Evolutionary conservation across 2,113 vertebrate species (phyloP).

Genomic region (Heterochromis multidens): DNA sequence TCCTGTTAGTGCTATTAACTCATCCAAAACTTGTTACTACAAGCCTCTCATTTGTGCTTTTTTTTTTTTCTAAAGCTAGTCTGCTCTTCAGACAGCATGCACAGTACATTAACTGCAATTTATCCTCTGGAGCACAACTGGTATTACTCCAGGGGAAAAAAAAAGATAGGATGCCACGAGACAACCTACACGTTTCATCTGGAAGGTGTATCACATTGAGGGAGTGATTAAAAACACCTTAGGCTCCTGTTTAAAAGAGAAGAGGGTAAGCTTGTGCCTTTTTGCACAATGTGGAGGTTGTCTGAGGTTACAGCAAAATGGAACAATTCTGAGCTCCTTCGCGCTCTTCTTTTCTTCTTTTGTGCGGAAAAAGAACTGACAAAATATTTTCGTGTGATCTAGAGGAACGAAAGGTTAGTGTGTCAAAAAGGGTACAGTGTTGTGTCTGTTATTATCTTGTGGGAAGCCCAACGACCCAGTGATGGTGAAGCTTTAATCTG

Average conservation of each 20-base stretch:
- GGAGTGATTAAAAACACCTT: slow-evolving; percentile 28
- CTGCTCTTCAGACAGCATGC: neutral
- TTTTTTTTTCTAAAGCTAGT: neutral
- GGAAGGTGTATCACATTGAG: slow-evolving; percentile 15
- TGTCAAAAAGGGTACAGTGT: neutral
- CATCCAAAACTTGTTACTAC: slow-evolving; percentile 17
- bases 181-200: slow-evolving; percentile 37
- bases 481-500: slow-evolving; percentile 17
- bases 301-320: slow-evolving; percentile 8
- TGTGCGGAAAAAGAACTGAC: neutral
- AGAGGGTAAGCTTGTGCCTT: neutral
- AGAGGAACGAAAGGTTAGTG: slow-evolving; percentile 2
- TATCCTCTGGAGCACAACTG: slow-evolving; percentile 15
- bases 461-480: neutral
- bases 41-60: neutral
- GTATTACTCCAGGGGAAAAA: slow-evolving; percentile 1
- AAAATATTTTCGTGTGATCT: slow-evolving; percentile 7
- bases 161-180: neutral
- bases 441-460: slow-evolving; percentile 7
- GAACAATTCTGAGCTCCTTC: neutral
- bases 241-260: slow-evolving; percentile 26
- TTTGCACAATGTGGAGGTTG: slow-evolving; percentile 18
- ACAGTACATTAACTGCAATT: slow-evolving; percentile 32
- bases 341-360: neutral
- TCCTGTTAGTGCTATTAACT: slow-evolving; percentile 5